Evolutionary conservation across 2,113 vertebrate genomes (phyloP), one percentile per base, ranked within the genome.

Genomic region (Megalops atlanticus): DNA sequence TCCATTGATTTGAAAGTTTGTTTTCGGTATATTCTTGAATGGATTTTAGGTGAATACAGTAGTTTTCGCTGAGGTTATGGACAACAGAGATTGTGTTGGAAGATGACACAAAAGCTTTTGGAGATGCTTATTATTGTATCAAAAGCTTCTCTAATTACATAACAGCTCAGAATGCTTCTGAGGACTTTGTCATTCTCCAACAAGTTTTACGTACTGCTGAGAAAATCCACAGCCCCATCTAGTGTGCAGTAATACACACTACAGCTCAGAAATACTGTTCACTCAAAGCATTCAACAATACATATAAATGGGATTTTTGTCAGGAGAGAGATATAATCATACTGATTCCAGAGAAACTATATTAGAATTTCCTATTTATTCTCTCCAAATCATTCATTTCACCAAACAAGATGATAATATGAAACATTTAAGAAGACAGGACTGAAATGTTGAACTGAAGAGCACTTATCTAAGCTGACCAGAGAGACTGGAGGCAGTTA

Each of bases 211-310:
- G n/a, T 24, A 31, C 33, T 8, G 35, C 36, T 33, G 2, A 38
- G 68, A 71, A 71, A 15, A 71, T 21, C 72, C 27, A 40, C 74
- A 71, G 40, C 69, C 41, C 85, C 85, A 82, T 68, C 85, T 82
- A 79, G 78, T 84, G 85, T 76, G 47, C 24, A 49, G 3, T 12
- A 76, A 64, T 5, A 16, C 45, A 75, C 0, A 68, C 15, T 58
- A 24, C 76, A 68, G 2, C 76, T 39, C 5, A 31, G 6, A 12
- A 74, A 45, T 27, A 31, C 24, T 74, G 16, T 14, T 36, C 2
- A 24, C 41, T 45, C 35, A n/a, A n/a, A n/a, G n/a, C n/a, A n/a
- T n/a, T n/a, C n/a, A n/a, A n/a, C n/a, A n/a, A n/a, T n/a, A n/a
- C n/a, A n/a, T n/a, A n/a, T n/a, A n/a, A n/a, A n/a, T n/a, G n/a